Evolutionary conservation across 2,113 vertebrate genomes (phyloP), one percentile per base, ranked within the genome.

Genomic region (Phylloscopus trochilus): DNA sequence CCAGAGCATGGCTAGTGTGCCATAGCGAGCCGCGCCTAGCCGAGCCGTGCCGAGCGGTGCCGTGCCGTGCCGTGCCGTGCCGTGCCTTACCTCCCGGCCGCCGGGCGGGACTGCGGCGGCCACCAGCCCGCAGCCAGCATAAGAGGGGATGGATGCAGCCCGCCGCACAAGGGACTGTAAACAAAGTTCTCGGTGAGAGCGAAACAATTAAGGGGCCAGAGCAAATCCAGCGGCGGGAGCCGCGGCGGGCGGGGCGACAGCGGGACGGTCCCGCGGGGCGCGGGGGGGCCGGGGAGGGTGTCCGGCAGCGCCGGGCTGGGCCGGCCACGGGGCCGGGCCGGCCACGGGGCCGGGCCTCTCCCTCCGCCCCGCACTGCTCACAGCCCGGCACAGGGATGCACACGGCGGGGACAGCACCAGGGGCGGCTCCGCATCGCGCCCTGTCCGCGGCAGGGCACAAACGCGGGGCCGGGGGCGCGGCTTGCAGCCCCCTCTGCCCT

Each of bases 21-120:
- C 43, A 20, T 3, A 49, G 69, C 59, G 13, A 47, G 51, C 82
- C 41, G 15, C n/a, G 69, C 69, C 27, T 2, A 59, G 51, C 55
- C 9, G 3, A 16, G n/a, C n/a, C n/a, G n/a, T n/a, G 55, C 52
- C 13, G 44, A 11, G 76, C 87, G 69, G n/a, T n/a, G n/a, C n/a
- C n/a, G n/a, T n/a, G n/a, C n/a, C n/a, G n/a, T n/a, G n/a, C n/a
- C n/a, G n/a, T n/a, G n/a, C n/a, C n/a, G n/a, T n/a, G n/a, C n/a
- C n/a, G 33, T 26, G 33, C 79, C 98, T 98, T 98, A 98, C 98
- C 98, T 98, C 97, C 59, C 95, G 84, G 66, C 66, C 52, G 97
- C 87, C 94, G 83, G 96, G 64, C 82, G 66, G 66, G 51, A 93
- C 97, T 95, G 98, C 96, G 93, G 94, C 91, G 56, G 84, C 58